Evolutionary conservation across 2,888 invertebrate species (phyloP).

Genomic region (Nomada fabriciana): DNA sequence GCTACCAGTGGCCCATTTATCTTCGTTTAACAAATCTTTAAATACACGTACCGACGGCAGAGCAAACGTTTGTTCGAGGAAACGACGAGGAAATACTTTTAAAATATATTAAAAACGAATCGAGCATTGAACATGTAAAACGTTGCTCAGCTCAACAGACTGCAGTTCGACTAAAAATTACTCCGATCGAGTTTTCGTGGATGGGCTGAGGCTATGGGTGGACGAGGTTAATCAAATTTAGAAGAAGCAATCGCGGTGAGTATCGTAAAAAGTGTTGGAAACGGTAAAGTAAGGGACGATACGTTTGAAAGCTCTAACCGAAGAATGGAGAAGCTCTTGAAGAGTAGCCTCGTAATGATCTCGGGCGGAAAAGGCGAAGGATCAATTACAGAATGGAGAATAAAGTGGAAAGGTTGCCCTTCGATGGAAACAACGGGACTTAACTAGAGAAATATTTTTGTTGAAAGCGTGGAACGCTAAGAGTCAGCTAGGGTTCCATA

Average conservation of each 20-base stretch:
- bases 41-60: not conserved
- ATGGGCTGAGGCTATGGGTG: not conserved
- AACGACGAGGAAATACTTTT: not conserved
- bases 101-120: not conserved
- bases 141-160: not conserved
- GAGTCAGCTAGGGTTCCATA: too few relatives aligned
- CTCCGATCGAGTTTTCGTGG: not conserved
- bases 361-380: not conserved
- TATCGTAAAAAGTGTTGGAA: not conserved
- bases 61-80: not conserved
- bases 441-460: conserved; percentile 8
- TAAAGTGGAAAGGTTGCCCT: not conserved
- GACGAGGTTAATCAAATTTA: not conserved
- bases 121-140: not conserved
- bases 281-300: not conserved
- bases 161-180: not conserved
- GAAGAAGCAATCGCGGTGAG: not conserved
- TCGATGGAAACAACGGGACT: conserved; percentile 6
- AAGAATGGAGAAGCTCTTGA: not conserved
- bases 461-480: too few relatives aligned
- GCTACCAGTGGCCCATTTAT: not conserved
- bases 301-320: not conserved
- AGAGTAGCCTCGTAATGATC: not conserved
- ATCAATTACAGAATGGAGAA: conserved; percentile 26
- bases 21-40: not conserved